Evolutionary conservation across 2,113 vertebrate genomes (phyloP).

Genomic region (Piaya cayana): DNA sequence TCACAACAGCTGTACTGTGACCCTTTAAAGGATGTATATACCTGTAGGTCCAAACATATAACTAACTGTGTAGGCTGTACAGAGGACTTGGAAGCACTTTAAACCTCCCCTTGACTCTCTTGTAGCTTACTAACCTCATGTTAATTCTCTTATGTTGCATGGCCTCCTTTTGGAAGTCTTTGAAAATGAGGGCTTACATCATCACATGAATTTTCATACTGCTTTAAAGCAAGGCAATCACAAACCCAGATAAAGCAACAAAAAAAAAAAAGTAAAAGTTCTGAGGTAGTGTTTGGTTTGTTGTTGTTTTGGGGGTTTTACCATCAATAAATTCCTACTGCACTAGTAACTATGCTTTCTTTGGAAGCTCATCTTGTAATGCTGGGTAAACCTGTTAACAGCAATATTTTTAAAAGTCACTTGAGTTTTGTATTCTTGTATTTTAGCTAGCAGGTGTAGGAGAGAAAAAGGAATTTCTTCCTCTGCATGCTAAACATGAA

Average conservation of each 20-base stretch:
- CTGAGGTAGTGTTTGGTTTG: fast-evolving
- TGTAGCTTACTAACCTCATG: neutral
- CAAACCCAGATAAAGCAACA: neutral
- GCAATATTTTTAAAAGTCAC: neutral
- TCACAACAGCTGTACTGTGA: neutral
- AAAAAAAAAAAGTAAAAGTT: neutral
- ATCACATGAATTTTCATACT: neutral
- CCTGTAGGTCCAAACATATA: neutral
- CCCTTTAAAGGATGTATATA: neutral
- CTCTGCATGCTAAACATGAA: neutral
- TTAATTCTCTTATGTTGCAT: neutral
- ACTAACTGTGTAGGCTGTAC: neutral
- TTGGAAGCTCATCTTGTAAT: neutral
- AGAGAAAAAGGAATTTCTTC: neutral
- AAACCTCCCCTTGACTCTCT: neutral
- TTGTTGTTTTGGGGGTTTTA: no score
- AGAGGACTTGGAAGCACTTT: neutral
- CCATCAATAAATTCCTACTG: neutral
- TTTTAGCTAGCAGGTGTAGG: neutral
- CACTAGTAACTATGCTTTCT: neutral
- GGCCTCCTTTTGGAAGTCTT: neutral
- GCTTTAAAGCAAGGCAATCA: neutral
- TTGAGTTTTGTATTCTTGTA: neutral
- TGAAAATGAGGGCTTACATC: neutral
- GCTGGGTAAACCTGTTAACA: neutral